Evolutionary conservation across 2,113 vertebrate species (phyloP).

Genomic region (Catagonus wagneri): DNA sequence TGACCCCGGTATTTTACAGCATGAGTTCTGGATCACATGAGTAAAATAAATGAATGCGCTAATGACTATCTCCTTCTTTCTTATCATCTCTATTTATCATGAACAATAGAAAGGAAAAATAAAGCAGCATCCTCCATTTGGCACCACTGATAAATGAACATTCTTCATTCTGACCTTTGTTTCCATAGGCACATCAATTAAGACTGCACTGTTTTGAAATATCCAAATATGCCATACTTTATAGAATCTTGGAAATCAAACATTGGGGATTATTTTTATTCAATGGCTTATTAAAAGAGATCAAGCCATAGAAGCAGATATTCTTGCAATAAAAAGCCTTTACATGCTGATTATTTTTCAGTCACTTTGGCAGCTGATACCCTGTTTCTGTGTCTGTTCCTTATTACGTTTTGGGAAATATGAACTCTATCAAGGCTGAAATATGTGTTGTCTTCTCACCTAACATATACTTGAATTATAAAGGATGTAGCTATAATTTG

Average conservation of each 20-base stretch:
- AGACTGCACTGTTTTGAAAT: neutral
- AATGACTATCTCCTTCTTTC: neutral
- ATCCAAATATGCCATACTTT: neutral
- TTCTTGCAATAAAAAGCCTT: neutral
- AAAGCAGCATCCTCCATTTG: neutral
- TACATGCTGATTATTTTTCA: neutral
- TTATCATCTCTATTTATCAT: neutral
- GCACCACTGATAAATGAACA: neutral
- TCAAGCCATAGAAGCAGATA: neutral
- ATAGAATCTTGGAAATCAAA: neutral
- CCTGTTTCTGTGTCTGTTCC: neutral
- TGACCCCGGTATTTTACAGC: neutral
- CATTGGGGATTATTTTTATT: neutral
- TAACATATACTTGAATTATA: slow-evolving; percentile 46
- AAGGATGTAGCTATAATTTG: slow-evolving; percentile 32
- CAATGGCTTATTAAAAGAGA: neutral
- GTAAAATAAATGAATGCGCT: neutral
- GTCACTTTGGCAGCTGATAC: slow-evolving; percentile 36
- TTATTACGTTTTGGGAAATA: slow-evolving; percentile 62
- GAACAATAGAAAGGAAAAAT: neutral
- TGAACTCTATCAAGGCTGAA: slow-evolving; percentile 50
- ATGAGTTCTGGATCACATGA: neutral
- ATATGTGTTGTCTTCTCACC: slow-evolving; percentile 37
- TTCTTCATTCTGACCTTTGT: neutral
- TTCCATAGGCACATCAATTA: slow-evolving; percentile 15